These are phyloP conservation scores for Eptesicus fuscus DNA, from an alignment of 2,113 vertebrate species.

Conservation along the genomic window DNA sequence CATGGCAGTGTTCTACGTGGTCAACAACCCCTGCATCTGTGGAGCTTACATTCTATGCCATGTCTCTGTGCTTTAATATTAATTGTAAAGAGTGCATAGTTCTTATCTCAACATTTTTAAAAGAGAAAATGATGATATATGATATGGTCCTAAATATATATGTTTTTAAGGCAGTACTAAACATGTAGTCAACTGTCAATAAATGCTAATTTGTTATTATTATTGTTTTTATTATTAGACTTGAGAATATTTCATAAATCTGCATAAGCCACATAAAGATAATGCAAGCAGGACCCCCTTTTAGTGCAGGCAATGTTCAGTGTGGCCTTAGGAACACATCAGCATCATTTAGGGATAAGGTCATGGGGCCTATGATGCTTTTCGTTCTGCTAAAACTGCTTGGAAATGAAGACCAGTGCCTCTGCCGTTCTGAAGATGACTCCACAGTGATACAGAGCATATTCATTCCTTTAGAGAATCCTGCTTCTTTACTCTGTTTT, in stretches of 20 bases:
- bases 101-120: neutral
- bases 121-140: neutral
- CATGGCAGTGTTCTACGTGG: neutral
- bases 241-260: neutral
- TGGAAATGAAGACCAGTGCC: neutral
- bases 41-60: neutral
- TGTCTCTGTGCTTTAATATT: neutral
- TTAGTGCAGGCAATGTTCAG: neutral
- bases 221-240: neutral
- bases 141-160: neutral
- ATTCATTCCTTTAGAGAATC: conserved; percentile 46
- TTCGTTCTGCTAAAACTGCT: neutral
- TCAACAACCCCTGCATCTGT: neutral
- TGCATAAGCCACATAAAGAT: neutral
- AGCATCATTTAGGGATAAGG: neutral
- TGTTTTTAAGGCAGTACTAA: neutral
- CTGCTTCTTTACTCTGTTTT: conserved; percentile 16
- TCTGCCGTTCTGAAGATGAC: neutral
- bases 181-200: neutral
- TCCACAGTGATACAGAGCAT: neutral
- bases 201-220: neutral
- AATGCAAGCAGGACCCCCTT: neutral
- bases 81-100: neutral
- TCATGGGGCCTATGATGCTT: neutral
- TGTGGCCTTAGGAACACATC: neutral